A percentile compares a stretch with the other conserved stretches of the same genome.
These are phyloP conservation scores for Polydrusus pterygomalis DNA, from an alignment of 2,888 invertebrate genomes.

Conservation along the genomic window DNA sequence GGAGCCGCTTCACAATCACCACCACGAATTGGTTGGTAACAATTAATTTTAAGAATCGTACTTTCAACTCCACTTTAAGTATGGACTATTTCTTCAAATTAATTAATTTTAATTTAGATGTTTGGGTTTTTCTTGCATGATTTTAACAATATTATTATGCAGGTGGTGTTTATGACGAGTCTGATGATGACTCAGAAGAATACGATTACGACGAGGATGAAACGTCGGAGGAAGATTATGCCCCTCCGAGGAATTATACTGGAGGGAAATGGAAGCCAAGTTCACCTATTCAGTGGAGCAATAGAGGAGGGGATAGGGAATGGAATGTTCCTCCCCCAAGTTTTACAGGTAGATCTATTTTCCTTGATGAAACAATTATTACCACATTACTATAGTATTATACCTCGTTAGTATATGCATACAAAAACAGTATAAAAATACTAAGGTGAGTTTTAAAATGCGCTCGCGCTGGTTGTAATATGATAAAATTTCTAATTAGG, in stretches of 20 bases:
- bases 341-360: conserved; percentile 72
- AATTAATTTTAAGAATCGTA: background rate
- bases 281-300: conserved; percentile 68
- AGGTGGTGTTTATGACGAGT: conserved; percentile 67
- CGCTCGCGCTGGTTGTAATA: background rate
- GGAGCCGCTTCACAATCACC: conserved; percentile 35
- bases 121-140: background rate
- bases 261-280: conserved; percentile 87
- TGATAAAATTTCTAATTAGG: conserved; percentile 68
- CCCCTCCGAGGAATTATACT: conserved; percentile 76
- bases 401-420: no score
- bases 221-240: conserved; percentile 71
- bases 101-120: no score
- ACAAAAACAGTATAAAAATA: no score
- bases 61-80: no score
- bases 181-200: conserved; percentile 64
- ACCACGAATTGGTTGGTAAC: conserved; percentile 36
- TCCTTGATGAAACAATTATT: background rate
- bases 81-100: no score
- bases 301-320: conserved; percentile 66
- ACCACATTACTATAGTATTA: no score
- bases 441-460: no score
- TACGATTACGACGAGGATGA: conserved; percentile 65
- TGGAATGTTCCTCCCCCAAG: conserved; percentile 76
- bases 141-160: conserved; percentile 1